Base-by-base conservation (phyloP, 2,113 vertebrate genomes). In the Brienomyrus longianalis region DNA sequence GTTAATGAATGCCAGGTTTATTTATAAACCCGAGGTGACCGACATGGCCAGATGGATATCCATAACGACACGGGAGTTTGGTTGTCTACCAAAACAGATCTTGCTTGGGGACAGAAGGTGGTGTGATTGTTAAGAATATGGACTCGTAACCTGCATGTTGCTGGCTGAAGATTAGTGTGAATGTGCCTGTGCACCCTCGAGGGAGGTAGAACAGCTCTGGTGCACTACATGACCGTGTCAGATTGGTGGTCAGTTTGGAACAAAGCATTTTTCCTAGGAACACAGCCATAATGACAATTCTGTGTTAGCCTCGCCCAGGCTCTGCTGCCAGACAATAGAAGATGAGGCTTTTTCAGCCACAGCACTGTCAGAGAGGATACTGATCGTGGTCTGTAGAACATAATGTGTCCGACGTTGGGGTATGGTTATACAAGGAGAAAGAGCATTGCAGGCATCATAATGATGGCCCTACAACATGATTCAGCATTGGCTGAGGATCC, bases 41-140 rank as follows among this genome's bases (percentile, higher is more conserved):
- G 35, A 80, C 35, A 43, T 80, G 35, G 74, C 74, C 74, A 80
- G 74, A 80, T 80, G 74, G 74, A 80, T 80, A 80, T 80, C 74
- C 74, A 80, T 80, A 80, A 19, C 74, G 74, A 80, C 74, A 43
- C 74, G 31, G 74, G 74, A 43, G 31, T 17, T 43, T 80, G 74
- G 39, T 83, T 45, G 77, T 83, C 19, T 39, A 83, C 77, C 43
- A 83, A 83, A 83, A 83, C 77, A 83, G 77, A 21, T 83, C 77
- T 83, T 21, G 43, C 77, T 83, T 31, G 62, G 62, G 62, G n/a
- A 70, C 62, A 70, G 62, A 31, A 70, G 62, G 62, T 70, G n/a
- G 62, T 70, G 62, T 31, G 62, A 27, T 70, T 70, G n/a, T 70
- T 31, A 70, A 31, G 62, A 31, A 70, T 80, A 80, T 80, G 74